A percentile compares a stretch with the other conserved stretches of the same genome.
These are phyloP conservation scores for Theristicus caerulescens DNA, from an alignment of 2,113 vertebrate species.

Conservation along the genomic window DNA sequence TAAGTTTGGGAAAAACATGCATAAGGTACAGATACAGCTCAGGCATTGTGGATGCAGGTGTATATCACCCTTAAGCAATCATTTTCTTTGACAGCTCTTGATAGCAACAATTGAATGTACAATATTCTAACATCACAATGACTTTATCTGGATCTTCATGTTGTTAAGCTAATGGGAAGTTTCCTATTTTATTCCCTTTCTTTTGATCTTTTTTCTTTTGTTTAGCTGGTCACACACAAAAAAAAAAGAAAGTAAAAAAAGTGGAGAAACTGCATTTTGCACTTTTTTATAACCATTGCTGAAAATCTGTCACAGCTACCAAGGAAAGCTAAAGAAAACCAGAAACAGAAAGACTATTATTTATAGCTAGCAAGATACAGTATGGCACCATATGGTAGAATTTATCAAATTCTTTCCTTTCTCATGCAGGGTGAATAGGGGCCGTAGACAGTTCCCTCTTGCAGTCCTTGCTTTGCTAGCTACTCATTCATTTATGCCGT, in stretches of 20 bases:
- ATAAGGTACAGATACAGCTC: background rate
- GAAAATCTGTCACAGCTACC: constrained; percentile 62
- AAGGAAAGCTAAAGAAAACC: constrained; percentile 53
- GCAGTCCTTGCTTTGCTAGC: constrained; percentile 7
- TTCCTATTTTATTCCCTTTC: background rate
- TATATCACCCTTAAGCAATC: background rate
- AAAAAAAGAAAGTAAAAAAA: background rate
- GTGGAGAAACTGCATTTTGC: constrained; percentile 16
- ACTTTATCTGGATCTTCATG: background rate
- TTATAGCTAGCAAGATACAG: constrained; percentile 62
- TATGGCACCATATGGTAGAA: constrained; percentile 72
- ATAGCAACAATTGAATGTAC: background rate
- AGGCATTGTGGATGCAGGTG: background rate
- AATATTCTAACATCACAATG: background rate
- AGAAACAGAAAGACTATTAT: constrained; percentile 67
- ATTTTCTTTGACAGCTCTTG: constrained; percentile 1
- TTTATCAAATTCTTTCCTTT: constrained; percentile 60
- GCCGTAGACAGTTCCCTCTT: constrained; percentile 6
- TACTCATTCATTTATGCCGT: background rate
- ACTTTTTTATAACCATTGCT: constrained; percentile 29
- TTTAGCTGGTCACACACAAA: background rate
- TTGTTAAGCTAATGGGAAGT: background rate
- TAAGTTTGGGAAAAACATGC: background rate
- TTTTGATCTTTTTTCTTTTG: background rate
- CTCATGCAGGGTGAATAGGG: background rate